Conservation (phyloP, 2,113 vertebrate genomes). For the Cyprinodon brontotheroides region DNA sequence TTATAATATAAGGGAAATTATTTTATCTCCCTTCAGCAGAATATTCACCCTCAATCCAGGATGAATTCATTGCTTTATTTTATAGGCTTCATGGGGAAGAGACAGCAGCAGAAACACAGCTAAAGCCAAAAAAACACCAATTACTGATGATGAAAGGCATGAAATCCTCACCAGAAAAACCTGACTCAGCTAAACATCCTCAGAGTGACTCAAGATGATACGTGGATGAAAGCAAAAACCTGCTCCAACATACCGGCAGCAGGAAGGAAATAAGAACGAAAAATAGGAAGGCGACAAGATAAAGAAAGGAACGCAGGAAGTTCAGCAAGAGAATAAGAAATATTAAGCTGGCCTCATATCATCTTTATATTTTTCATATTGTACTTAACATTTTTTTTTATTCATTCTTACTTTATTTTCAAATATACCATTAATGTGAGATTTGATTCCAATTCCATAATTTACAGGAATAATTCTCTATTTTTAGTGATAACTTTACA, state of each 20-base stretch:
- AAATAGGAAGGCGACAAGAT: neutral
- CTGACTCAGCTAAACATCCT: constrained; percentile 30
- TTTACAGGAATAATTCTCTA: neutral
- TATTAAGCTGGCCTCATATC: neutral
- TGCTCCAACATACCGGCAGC: neutral
- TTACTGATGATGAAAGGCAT: neutral
- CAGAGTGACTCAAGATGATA: constrained; percentile 31
- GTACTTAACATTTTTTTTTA: neutral
- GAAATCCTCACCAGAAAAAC: constrained; percentile 3
- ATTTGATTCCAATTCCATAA: neutral
- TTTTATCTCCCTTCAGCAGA: neutral
- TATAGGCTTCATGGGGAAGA: neutral
- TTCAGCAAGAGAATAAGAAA: neutral
- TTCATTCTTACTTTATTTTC: neutral
- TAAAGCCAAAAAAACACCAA: neutral
- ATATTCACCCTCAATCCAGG: neutral
- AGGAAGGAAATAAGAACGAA: neutral
- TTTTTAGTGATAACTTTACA: neutral
- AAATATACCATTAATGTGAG: neutral
- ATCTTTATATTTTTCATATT: neutral
- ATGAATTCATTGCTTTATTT: neutral
- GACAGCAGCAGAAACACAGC: neutral
- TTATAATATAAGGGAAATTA: neutral
- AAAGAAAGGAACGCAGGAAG: neutral
- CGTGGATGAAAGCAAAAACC: neutral